Conservation (phyloP, 2,888 invertebrate species). For the Sepiola atlantica region DNA sequence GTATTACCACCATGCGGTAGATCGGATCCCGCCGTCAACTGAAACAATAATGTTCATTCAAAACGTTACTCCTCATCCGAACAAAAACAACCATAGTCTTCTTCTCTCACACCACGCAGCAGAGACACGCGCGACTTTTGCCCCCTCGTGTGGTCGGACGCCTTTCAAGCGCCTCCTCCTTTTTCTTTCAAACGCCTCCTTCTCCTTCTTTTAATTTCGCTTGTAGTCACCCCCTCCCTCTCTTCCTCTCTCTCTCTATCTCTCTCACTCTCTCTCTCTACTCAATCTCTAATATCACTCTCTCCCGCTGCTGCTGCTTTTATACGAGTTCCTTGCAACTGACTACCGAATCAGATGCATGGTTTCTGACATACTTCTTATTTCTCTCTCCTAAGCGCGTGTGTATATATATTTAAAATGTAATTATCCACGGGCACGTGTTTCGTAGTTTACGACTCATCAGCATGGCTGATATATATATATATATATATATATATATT, state of each 20-base stretch:
- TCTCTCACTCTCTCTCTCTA: not conserved
- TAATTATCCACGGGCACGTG: too few species aligned
- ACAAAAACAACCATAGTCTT: too few species aligned
- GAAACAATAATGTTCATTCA: not conserved
- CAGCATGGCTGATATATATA: too few species aligned
- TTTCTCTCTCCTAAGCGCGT: not conserved
- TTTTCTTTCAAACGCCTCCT: not conserved
- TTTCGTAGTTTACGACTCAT: too few species aligned
- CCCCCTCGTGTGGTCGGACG: not conserved
- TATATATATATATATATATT: too few species aligned
- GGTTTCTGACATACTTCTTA: not conserved
- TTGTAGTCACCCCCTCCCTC: not conserved
- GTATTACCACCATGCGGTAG: constrained; percentile 19
- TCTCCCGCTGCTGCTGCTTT: not conserved
- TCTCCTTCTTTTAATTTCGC: not conserved
- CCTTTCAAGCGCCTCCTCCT: not conserved
- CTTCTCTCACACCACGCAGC: too few species aligned
- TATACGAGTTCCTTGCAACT: not conserved
- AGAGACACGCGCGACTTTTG: too few species aligned
- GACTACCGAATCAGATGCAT: not conserved
- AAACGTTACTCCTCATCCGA: not conserved
- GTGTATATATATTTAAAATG: too few species aligned
- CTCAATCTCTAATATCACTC: not conserved
- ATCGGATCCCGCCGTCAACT: constrained; percentile 6
- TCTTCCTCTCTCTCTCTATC: not conserved